Conservation (phyloP, 2,888 invertebrate genomes). For the Drosophila suboccidentalis region DNA sequence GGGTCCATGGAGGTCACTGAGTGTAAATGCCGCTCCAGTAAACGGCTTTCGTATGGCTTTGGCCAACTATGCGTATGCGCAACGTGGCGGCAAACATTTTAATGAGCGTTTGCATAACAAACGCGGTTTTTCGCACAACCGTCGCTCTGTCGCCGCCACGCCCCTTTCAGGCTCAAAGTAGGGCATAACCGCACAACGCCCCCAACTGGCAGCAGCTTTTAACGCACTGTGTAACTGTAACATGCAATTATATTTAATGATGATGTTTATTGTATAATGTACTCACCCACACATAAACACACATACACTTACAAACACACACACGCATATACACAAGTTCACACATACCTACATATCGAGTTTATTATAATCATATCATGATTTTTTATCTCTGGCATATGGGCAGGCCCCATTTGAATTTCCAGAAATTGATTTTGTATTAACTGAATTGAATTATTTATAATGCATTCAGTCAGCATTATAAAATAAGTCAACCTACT, state of each 20-base stretch:
- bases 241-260: conserved; percentile 79
- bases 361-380: conserved; percentile 62
- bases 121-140: conserved; percentile 62
- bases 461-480: conserved; percentile 59
- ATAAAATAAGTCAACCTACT: conserved; percentile 55
- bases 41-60: conserved; percentile 44
- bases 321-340: background rate
- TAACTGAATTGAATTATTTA: conserved; percentile 77
- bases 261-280: conserved; percentile 74
- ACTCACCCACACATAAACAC: conserved; percentile 36
- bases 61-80: conserved; percentile 68
- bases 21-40: conserved; percentile 1
- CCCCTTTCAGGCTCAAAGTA: conserved; percentile 2
- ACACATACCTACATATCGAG: conserved; percentile 15
- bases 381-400: conserved; percentile 54
- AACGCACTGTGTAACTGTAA: conserved; percentile 69
- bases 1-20: conserved; percentile 4
- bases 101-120: conserved; percentile 79
- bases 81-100: conserved; percentile 69
- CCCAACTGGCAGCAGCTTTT: conserved; percentile 50
- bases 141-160: conserved; percentile 19
- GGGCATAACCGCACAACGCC: conserved; percentile 28
- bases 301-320: background rate
- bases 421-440: conserved; percentile 73
- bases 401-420: conserved; percentile 55